Conservation (phyloP, 2,797 vertebrate genomes). For the Mormyrus proboscirostris region DNA sequence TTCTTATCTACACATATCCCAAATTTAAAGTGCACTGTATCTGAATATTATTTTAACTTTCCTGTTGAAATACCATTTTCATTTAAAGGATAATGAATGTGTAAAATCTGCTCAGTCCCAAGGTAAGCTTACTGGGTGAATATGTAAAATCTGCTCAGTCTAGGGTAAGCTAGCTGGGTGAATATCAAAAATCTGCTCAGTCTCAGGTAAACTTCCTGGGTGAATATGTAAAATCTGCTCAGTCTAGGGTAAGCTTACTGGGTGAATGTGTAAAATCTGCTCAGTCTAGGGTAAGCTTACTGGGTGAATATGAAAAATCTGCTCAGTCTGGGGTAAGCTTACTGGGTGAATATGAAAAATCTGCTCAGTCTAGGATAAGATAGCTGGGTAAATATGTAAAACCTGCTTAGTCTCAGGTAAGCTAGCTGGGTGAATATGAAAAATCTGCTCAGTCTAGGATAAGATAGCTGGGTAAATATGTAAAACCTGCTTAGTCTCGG, state of each 20-base stretch:
- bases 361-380: not conserved
- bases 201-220: not conserved
- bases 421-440: not conserved
- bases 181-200: not conserved
- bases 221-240: not conserved
- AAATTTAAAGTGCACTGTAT: not conserved
- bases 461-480: not conserved
- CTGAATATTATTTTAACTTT: not conserved
- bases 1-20: not conserved
- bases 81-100: not conserved
- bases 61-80: not conserved
- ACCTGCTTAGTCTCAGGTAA: not conserved
- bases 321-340: not conserved
- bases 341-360: not conserved
- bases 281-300: not conserved
- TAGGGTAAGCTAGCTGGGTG: not conserved
- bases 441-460: not conserved
- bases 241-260: not conserved
- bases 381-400: not conserved
- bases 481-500: not conserved
- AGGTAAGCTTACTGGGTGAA: too few relatives aligned
- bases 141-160: not conserved
- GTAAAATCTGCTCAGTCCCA: too few relatives aligned
- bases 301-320: not conserved
- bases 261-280: not conserved